Base-by-base conservation (phyloP, 2,797 vertebrate genomes). In the Halcyon chelicuti region DNA sequence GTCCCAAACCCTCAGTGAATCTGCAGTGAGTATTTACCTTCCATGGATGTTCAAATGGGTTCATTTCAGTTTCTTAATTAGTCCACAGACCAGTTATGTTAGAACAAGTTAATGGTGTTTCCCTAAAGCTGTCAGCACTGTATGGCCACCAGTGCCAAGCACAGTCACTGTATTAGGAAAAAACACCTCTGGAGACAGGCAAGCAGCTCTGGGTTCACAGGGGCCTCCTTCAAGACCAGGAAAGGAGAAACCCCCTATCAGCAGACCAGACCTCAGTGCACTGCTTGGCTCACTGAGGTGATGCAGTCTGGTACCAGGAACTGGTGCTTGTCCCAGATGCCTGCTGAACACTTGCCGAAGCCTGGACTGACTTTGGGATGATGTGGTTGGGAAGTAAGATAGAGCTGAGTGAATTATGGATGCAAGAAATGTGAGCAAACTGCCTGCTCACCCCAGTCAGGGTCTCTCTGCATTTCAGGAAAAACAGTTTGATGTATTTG, bases 41-140 rank as follows among this genome's bases (percentile, higher is more conserved):
- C 75, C 19, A 28, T 3, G 49, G 52, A 74, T 61, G 33, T 74
- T 93, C 75, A 90, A 44, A 55, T 35, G 40, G 52, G 87, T 88
- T 94, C 40, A 83, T 54, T 95, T 93, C 72, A 90, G 83, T 68
- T 86, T 77, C 81, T 80, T 86, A 60, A 93, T 89, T 60, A 89
- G 63, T 39, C 82, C 60, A 54, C 63, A 78, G 46, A 77, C 13
- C 52, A 81, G 40, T 68, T 80, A 73, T 4, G 6, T 66, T 70
- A 76, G 62, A 84, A 66, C 15, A 87, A 91, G 74, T 62, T 76
- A 94, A 85, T 23, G 54, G 39, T 21, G 35, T 51, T 95, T 79
- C 63, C 51, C 78, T 28, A 65, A 84, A 88, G 66, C 80, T 72
- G 40, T 86, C 52, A 12, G 79, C 65, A 42, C 77, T 86, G 49